Evolutionary conservation across 2,797 vertebrate genomes (phyloP).

Genomic region (Pempheris klunzingeri): DNA sequence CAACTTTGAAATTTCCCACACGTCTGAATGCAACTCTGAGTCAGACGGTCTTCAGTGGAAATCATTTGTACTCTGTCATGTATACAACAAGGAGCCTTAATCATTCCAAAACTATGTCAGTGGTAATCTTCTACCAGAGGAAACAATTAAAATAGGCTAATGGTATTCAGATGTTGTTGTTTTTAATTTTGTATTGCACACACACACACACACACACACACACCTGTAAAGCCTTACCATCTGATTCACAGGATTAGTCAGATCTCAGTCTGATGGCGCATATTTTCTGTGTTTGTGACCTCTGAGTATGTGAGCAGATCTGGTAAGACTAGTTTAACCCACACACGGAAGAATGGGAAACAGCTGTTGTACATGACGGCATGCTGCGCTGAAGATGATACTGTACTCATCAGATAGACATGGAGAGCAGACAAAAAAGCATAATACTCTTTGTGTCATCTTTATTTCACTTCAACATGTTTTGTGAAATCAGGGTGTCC

Average conservation of each 20-base stretch:
- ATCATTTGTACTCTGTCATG: not conserved
- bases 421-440: no score
- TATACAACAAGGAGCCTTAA: not conserved
- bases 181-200: not conserved
- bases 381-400: not conserved
- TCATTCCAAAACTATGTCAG: not conserved
- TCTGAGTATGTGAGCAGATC: conserved; percentile 10
- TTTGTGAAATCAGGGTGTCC: not conserved
- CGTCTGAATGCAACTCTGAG: not conserved
- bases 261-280: not conserved
- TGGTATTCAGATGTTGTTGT: not conserved
- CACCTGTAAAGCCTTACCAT: not conserved
- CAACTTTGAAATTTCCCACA: not conserved
- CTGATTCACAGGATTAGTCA: not conserved
- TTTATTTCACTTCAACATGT: no score
- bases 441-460: not conserved
- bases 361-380: conserved; percentile 7
- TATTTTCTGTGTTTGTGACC: conserved; percentile 4
- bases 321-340: conserved; percentile 32
- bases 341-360: not conserved
- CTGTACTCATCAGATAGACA: not conserved
- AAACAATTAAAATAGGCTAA: not conserved
- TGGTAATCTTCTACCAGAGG: not conserved
- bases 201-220: not conserved
- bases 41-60: not conserved